Base-by-base conservation (phyloP, 2,888 invertebrate species). In the Tetranychus piercei region DNA sequence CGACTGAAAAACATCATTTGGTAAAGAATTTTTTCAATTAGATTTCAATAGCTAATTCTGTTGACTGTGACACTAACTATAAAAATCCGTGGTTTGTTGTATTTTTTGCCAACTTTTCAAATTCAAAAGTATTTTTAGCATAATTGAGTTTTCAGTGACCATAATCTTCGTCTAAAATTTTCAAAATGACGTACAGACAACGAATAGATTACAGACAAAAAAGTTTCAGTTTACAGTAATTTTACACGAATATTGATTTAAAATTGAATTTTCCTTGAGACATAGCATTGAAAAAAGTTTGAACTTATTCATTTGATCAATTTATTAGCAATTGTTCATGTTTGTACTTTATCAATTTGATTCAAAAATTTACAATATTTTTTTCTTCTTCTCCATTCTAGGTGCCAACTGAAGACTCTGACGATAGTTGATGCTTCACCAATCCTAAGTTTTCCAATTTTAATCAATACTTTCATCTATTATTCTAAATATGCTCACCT, bases 371-470 rank as follows among this genome's bases (percentile, higher is more conserved):
- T 69, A 6, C 20, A 18, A 69, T 20, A 67, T 0, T 22, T 18
- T 69, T 22, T 69, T 11, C 5, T 9, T 23, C 22, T 69, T 22
- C 34, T 69, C n/a, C 20, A 6, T 20, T 66, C 66, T 69, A 69
- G 69, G 69, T 69, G 23, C 69, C 69, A 20, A 69, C 69, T 22
- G 22, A 69, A 20, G 69, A 69, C 22, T 23, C 69, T 6, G 22
- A 69, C 55, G 55, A 55, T 55, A 55, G 55, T 6, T 55, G 15
- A 55, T 15, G 3, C 15, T 55, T 15, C 6, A 55, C 15, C 6
- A 45, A 45, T 45, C 9, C 45, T 34, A 5, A 34, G 5, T 34
- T 34, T 34, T 34, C 34, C 34, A 34, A 34, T 34, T 34, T 34
- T 34, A 34, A 34, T 34, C 34, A 34, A 34, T 5, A 34, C 34